phyloP scores from a whole-genome alignment of 2,797 vertebrate species.

The Lophotriccus pileatus region DNA sequence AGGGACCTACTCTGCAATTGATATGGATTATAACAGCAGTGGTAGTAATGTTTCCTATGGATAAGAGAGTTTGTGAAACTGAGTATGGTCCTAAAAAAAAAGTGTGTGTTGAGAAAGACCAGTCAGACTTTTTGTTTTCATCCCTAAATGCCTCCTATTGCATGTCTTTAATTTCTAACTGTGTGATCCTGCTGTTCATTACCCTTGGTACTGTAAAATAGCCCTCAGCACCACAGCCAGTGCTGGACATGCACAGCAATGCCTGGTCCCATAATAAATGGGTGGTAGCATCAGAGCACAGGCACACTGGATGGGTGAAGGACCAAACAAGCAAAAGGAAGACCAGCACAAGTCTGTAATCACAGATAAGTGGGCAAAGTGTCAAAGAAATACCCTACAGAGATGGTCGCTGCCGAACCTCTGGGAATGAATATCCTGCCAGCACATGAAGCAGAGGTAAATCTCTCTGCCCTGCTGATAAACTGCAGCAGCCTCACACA shows the following conservation, averaged over 20 bases:
- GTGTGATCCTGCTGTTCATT: not conserved
- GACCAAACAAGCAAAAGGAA: not conserved
- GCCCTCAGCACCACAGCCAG: not conserved
- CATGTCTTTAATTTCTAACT: not conserved
- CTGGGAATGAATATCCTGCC: not conserved
- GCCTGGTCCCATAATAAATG: not conserved
- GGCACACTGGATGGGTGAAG: not conserved
- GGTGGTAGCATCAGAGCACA: not conserved
- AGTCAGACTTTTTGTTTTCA: not conserved
- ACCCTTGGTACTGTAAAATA: not conserved
- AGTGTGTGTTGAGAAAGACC: not conserved
- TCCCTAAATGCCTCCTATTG: not conserved
- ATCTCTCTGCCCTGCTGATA: conserved; percentile 1
- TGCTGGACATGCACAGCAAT: not conserved
- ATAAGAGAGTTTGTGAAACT: not conserved
- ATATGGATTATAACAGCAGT: not conserved
- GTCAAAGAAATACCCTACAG: not conserved
- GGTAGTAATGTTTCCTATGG: not conserved
- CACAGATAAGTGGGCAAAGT: not conserved
- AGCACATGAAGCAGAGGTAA: conserved; percentile 2
- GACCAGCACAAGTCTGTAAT: not conserved
- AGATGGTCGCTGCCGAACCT: not conserved
- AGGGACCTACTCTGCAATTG: not conserved
- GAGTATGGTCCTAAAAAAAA: not conserved
- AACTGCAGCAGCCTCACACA: not conserved